A percentile compares a stretch with the other conserved stretches of the same genome.
phyloP scores from a whole-genome alignment of 2,888 invertebrate genomes.

The Acanthacorydalis orientalis region DNA sequence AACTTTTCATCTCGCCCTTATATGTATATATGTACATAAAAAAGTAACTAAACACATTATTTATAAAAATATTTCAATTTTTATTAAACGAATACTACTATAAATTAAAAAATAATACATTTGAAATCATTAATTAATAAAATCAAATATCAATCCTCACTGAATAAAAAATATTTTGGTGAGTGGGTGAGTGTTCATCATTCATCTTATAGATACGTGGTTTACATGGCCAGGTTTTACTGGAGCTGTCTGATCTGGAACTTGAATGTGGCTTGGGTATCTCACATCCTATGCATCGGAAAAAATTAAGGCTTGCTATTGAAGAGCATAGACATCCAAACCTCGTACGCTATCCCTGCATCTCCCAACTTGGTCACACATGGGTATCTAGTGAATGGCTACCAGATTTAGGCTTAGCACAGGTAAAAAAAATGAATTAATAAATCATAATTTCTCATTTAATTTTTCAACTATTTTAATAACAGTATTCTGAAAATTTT shows the following conservation, averaged over 20 bases:
- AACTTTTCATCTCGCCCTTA: too few species aligned
- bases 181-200: slow-evolving; percentile 23
- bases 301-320: slow-evolving; percentile 81
- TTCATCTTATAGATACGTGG: slow-evolving; percentile 49
- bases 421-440: slow-evolving; percentile 26
- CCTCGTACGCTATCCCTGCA: slow-evolving; percentile 71
- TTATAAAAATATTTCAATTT: too few species aligned
- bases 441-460: background rate
- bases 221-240: slow-evolving; percentile 64
- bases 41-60: too few species aligned
- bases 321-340: slow-evolving; percentile 83
- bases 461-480: slow-evolving; percentile 8
- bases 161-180: slow-evolving; percentile 8
- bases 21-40: too few species aligned
- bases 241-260: slow-evolving; percentile 82
- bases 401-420: slow-evolving; percentile 75
- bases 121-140: too few species aligned
- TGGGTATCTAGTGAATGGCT: slow-evolving; percentile 92
- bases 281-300: slow-evolving; percentile 80
- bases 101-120: too few species aligned
- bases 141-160: slow-evolving; percentile 7
- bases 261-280: slow-evolving; percentile 83
- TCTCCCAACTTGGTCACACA: slow-evolving; percentile 73
- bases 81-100: too few species aligned
- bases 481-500: slow-evolving; percentile 75